phyloP scores from a whole-genome alignment of 2,888 invertebrate genomes.

The Eristalinus aeneus region DNA sequence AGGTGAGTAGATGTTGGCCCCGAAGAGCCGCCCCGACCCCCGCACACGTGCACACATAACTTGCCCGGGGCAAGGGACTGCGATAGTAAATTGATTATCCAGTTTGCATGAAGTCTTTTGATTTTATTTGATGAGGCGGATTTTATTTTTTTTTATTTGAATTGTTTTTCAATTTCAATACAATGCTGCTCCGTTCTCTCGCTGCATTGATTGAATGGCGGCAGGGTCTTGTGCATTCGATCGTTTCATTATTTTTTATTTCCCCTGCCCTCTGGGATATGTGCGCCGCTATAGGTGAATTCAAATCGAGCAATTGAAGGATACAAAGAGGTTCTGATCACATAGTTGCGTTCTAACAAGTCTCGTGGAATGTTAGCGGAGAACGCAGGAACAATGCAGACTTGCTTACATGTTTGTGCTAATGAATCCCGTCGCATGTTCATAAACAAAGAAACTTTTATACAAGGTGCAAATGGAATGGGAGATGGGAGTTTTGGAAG shows the following conservation, averaged over 20 bases:
- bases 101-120: conserved; percentile 20
- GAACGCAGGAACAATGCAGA: background rate
- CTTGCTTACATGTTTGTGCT: background rate
- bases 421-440: background rate
- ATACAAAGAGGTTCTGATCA: background rate
- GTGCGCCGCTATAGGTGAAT: background rate
- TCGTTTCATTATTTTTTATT: background rate
- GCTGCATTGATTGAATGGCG: background rate
- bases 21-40: conserved; percentile 25
- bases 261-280: background rate
- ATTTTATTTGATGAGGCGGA: conserved; percentile 2
- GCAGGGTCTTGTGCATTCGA: background rate
- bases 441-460: no score
- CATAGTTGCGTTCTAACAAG: background rate
- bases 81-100: conserved; percentile 30
- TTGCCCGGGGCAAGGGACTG: conserved; percentile 26
- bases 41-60: background rate
- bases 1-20: conserved; percentile 53
- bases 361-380: background rate
- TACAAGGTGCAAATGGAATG: no score
- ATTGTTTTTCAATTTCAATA: conserved; percentile 43
- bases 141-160: conserved; percentile 32
- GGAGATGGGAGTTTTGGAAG: no score
- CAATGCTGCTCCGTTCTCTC: background rate
- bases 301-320: background rate